Evolutionary conservation across 2,888 invertebrate genomes (phyloP).

Genomic region (Ellobium chinense): DNA sequence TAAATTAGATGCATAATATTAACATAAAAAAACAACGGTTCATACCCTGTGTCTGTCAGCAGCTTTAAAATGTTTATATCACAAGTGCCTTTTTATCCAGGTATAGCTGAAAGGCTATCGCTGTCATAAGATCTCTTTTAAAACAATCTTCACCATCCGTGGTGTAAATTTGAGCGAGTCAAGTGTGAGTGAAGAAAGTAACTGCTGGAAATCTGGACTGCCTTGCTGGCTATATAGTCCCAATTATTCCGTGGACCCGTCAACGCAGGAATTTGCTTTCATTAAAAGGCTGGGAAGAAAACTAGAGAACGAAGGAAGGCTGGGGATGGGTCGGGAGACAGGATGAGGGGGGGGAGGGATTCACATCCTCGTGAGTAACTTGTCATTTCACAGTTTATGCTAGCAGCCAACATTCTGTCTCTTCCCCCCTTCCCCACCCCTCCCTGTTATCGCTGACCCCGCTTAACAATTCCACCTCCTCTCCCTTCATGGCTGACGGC

Average conservation of each 20-base stretch:
- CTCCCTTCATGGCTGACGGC: background rate
- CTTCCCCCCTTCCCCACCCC: background rate
- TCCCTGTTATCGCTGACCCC: background rate
- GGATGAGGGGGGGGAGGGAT: background rate
- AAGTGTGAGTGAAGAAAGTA: too few species aligned
- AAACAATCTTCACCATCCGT: too few species aligned
- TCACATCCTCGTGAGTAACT: conserved; percentile 3
- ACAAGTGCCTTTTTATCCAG: too few species aligned
- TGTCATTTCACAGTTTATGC: conserved; percentile 9
- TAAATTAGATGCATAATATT: too few species aligned
- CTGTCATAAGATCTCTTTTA: too few species aligned
- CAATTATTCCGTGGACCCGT: too few species aligned
- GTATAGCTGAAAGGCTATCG: too few species aligned
- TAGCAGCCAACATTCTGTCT: conserved; percentile 4
- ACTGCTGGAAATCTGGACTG: background rate
- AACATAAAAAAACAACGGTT: too few species aligned
- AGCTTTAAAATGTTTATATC: too few species aligned
- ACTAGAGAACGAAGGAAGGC: background rate
- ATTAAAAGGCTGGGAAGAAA: background rate
- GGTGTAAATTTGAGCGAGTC: too few species aligned
- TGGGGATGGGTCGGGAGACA: background rate
- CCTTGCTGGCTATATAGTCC: too few species aligned
- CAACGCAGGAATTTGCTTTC: background rate
- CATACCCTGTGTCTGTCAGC: too few species aligned
- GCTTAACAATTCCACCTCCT: background rate